Base-by-base conservation (phyloP, 2,888 invertebrate genomes). In the Drosophila imparisetae region DNA sequence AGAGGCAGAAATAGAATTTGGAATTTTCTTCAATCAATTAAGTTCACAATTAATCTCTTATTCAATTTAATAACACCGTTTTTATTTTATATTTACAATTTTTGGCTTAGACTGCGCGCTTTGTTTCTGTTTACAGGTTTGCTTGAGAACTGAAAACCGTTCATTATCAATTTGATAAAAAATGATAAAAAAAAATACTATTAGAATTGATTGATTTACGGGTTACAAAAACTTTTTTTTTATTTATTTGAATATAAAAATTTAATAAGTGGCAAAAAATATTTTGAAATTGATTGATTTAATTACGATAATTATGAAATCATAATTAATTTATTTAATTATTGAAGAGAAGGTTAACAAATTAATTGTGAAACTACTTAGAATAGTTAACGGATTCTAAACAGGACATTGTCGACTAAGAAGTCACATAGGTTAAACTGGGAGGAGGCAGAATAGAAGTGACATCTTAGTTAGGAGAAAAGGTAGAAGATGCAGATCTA, bases 231-330 rank as follows among this genome's bases (percentile, higher is more conserved):
- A 13, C 0, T 13, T 4, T 15, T 15, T 13, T 21, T 24, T 0
- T 42, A 45, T 15, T 13, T 13, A 7, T 21, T 13, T 21, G 1
- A 7, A 42, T 3, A 45, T 13, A 0, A 1, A 21, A 13, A 45
- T 7, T 0, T 4, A 45, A 13, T 7, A 21, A 45, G 2, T 21
- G 4, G 0, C 4, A 13, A 45, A 4, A 21, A 13, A 6, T 6
- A 13, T 6, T 6, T 13, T 1, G 0, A 42, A 42, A 45, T 13
- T 45, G 2, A 7, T 21, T 13, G 13, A 15, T 24, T 21, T 0
- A 45, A 24, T 0, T n/a, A n/a, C n/a, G n/a, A n/a, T n/a, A n/a
- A n/a, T n/a, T 1, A 21, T 42, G 0, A 21, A 38, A 38, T 7
- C 6, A 0, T 7, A 4, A 45, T 2, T 45, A 7, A 24, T 15